These are phyloP conservation scores for Geotrupes spiniger DNA, from an alignment of 2,888 invertebrate genomes.

Conservation along the genomic window DNA sequence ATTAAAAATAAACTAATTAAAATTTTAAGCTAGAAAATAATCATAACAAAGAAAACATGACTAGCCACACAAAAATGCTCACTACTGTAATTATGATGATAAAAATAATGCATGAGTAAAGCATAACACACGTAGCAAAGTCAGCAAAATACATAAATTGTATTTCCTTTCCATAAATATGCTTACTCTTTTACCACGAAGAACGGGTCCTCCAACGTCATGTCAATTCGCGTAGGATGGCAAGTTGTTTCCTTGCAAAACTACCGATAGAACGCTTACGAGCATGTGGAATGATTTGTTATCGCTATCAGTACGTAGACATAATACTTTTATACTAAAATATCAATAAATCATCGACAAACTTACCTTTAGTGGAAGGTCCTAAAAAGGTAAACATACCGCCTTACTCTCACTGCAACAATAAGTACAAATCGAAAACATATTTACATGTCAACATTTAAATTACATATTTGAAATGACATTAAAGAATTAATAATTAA, in stretches of 20 bases:
- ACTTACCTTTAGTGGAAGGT: conserved; percentile 26
- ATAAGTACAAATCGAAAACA: not conserved
- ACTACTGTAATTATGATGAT: too few relatives aligned
- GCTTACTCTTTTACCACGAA: conserved; percentile 99
- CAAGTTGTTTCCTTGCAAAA: conserved; percentile 37
- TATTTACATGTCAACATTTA: not conserved
- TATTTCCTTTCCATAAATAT: conserved; percentile 20
- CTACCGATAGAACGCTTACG: conserved; percentile 31
- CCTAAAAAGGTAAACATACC: conserved; percentile 17
- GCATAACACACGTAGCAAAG: not conserved
- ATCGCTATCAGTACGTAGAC: conserved; percentile 22
- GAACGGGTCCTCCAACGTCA: conserved; percentile 98
- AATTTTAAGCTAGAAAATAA: not conserved
- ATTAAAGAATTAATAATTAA: not conserved
- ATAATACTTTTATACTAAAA: conserved; percentile 21
- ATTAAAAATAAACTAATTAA: not conserved
- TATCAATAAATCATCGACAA: conserved; percentile 27
- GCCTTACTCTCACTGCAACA: not conserved
- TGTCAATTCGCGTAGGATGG: conserved; percentile 59
- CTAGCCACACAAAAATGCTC: conserved; percentile 18
- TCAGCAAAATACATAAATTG: conserved; percentile 25
- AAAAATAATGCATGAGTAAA: too few relatives aligned
- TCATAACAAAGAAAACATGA: conserved; percentile 1
- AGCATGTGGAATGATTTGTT: conserved; percentile 37
- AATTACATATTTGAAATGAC: not conserved